Conservation (phyloP, 2,888 invertebrate species). For the Pandemis cinnamomeana region DNA sequence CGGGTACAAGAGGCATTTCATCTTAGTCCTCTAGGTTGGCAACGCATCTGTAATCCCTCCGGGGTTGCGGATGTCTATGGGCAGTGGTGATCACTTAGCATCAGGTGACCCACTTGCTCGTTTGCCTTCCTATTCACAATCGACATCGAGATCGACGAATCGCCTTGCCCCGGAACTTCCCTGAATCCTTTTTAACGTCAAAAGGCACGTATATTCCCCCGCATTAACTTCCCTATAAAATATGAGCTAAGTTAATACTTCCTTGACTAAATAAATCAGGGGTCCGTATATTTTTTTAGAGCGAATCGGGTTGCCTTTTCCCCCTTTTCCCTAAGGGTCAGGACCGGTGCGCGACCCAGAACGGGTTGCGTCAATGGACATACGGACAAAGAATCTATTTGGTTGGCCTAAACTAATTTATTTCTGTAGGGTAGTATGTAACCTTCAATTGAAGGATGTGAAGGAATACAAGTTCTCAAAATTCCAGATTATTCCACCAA, state of each 20-base stretch:
- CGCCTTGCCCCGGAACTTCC: too few species aligned
- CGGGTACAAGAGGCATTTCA: too few species aligned
- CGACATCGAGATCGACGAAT: too few species aligned
- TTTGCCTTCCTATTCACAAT: too few species aligned
- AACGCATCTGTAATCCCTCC: too few species aligned
- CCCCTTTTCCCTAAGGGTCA: conserved; percentile 18
- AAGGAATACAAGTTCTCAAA: neutral
- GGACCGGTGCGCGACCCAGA: conserved; percentile 1
- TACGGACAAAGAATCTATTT: conserved; percentile 17
- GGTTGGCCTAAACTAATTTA: conserved; percentile 21
- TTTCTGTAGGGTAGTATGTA: neutral
- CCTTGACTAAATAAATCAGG: conserved; percentile 17
- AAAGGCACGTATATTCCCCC: neutral
- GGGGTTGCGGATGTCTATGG: too few species aligned
- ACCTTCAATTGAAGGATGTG: neutral
- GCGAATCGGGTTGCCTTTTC: conserved; percentile 12
- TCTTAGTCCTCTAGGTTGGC: too few species aligned
- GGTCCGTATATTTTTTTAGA: conserved; percentile 1
- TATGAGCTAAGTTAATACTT: conserved; percentile 9
- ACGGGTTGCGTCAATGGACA: conserved; percentile 21
- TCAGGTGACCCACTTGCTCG: too few species aligned
- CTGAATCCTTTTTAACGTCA: neutral
- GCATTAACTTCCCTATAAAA: conserved; percentile 15
- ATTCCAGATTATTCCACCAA: neutral
- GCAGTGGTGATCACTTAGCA: too few species aligned